Conservation (phyloP, 2,888 invertebrate species). For the Malthinus flaveolus region DNA sequence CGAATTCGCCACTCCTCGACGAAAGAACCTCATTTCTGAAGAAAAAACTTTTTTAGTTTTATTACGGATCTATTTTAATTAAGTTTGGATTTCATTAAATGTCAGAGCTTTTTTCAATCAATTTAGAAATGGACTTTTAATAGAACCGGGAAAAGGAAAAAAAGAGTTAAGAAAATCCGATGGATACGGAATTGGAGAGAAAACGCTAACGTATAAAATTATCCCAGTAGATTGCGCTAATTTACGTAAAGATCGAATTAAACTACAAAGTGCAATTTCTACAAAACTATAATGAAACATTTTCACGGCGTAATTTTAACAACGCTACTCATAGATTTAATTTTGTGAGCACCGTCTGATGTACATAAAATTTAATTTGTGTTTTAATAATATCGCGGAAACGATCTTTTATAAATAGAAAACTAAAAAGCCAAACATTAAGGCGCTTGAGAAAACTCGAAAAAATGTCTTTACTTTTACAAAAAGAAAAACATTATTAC, state of each 20-base stretch:
- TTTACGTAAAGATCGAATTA: slow-evolving; percentile 6
- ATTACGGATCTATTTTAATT: no score
- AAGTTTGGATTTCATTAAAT: no score
- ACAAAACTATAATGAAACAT: slow-evolving; percentile 6
- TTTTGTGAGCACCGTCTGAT: slow-evolving; percentile 2
- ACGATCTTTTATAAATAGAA: slow-evolving; percentile 1
- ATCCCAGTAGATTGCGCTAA: slow-evolving; percentile 4
- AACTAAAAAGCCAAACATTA: neutral
- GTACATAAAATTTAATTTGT: slow-evolving; percentile 8
- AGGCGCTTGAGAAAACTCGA: neutral
- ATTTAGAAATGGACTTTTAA: no score
- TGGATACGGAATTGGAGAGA: no score
- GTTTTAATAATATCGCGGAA: slow-evolving; percentile 15
- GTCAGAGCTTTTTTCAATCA: no score
- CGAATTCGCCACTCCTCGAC: no score
- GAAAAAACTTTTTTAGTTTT: no score
- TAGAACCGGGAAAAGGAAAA: no score
- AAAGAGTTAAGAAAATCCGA: no score
- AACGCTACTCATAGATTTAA: slow-evolving; percentile 8
- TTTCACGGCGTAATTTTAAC: slow-evolving; percentile 4
- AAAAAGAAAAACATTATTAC: neutral
- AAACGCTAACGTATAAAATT: neutral
- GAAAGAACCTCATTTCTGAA: no score
- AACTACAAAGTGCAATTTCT: slow-evolving; percentile 5
- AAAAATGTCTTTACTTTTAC: no score